Base-by-base conservation (phyloP, 2,113 vertebrate genomes). In the Callipepla squamata region DNA sequence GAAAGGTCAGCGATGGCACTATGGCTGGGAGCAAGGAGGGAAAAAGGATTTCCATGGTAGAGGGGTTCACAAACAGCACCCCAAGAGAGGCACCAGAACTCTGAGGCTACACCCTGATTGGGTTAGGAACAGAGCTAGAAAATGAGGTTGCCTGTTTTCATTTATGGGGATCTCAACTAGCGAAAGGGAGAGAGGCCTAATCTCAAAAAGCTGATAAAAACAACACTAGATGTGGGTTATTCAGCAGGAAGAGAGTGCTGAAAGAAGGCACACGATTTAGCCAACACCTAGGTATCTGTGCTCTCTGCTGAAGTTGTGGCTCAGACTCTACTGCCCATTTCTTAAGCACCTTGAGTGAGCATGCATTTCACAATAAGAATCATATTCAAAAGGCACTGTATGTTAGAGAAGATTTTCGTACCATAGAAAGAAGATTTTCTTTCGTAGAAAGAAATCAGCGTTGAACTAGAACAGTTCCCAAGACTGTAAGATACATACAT, bases 171-270 rank as follows among this genome's bases (percentile, higher is more conserved):
- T 25, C 11, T 77, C 23, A 57, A 38, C 42, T 50, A 83, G 82
- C 25, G 65, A 68, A 88, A 70, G 57, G 70, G 73, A 70, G 57
- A 74, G 73, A 70, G 63, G 17, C 34, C 32, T 88, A 74, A 92
- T 86, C 69, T 93, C 73, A 34, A 72, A 82, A 94, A 78, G 26
- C 77, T 79, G 88, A 92, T 83, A 81, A 92, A 95, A 80, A 42
- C 25, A 61, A 55, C 92, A 59, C 28, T 67, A 90, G 75, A 78
- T 86, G 73, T 6, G 28, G 34, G 34, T 67, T 95, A 40, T 77
- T 93, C 76, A 57, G 44, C 72, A 78, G 92, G 73, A 93, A 67
- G 80, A 55, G 89, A 75, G 90, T 81, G 90, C 58, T 96, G 92
- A 93, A 90, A 96, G 93, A 85, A 18, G 5, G 61, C 48, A 80